Conservation (phyloP, 1,140 invertebrate genomes). For the Dinoponera quadriceps region DNA sequence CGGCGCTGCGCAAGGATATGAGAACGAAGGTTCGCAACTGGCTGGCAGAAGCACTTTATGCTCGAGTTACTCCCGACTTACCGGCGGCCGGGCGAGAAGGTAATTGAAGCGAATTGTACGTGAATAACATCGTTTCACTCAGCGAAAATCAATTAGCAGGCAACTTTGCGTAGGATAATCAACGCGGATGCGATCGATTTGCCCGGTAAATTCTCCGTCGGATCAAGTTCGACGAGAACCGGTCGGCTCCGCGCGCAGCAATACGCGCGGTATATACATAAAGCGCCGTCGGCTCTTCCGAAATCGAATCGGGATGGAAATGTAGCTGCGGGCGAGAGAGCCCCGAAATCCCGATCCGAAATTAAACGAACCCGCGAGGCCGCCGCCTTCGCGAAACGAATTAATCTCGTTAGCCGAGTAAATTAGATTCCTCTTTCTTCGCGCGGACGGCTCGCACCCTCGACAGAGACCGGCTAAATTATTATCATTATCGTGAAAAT, state of each 20-base stretch:
- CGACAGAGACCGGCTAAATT: constrained; percentile 44
- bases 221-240: constrained; percentile 7
- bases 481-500: constrained; percentile 69
- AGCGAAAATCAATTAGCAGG: neutral
- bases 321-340: neutral
- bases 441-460: constrained; percentile 30
- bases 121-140: neutral
- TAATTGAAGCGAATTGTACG: neutral
- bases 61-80: neutral
- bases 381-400: constrained; percentile 34
- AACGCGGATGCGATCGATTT: constrained; percentile 27
- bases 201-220: constrained; percentile 24
- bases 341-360: constrained; percentile 13
- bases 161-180: constrained; percentile 18
- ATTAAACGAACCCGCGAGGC: constrained; percentile 27
- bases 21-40: neutral
- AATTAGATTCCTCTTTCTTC: constrained; percentile 66
- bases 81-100: neutral
- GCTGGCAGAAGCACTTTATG: neutral
- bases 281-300: constrained; percentile 35
- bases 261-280: neutral
- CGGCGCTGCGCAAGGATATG: neutral
- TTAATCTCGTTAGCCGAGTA: constrained; percentile 67
- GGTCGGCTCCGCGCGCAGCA: neutral
- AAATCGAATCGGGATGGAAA: constrained; percentile 30